phyloP scores from a whole-genome alignment of 1,140 invertebrate genomes.

The Pteromalus puparum region DNA sequence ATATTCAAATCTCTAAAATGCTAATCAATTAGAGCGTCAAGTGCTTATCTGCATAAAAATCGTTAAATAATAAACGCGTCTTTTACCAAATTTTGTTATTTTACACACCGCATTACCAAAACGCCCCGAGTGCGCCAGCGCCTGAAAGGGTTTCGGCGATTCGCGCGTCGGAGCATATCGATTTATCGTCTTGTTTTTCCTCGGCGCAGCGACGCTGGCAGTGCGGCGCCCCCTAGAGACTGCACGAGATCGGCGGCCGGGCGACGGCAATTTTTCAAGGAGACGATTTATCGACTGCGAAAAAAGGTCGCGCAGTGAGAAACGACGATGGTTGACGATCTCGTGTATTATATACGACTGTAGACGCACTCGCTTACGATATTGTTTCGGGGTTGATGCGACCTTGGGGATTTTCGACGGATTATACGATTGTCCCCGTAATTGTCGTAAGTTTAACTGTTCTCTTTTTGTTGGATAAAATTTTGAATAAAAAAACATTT shows the following conservation, averaged over 20 bases:
- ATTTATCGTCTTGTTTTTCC: constrained; percentile 47
- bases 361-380: background rate
- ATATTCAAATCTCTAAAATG: background rate
- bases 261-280: constrained; percentile 49
- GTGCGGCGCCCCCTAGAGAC: background rate
- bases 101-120: no score
- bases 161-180: constrained; percentile 22
- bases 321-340: constrained; percentile 33
- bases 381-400: background rate
- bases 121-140: no score
- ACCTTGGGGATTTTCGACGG: background rate
- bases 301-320: constrained; percentile 39
- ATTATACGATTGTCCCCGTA: background rate
- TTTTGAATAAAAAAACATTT: background rate
- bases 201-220: background rate
- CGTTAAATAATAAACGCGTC: background rate
- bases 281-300: constrained; percentile 47
- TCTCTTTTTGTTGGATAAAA: no score
- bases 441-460: background rate
- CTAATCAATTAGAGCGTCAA: background rate
- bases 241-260: background rate
- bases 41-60: no score
- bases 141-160: constrained; percentile 18
- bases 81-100: no score
- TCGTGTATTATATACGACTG: background rate